phyloP scores from a whole-genome alignment of 1,140 invertebrate species.

The Drosophila nebulosa region DNA sequence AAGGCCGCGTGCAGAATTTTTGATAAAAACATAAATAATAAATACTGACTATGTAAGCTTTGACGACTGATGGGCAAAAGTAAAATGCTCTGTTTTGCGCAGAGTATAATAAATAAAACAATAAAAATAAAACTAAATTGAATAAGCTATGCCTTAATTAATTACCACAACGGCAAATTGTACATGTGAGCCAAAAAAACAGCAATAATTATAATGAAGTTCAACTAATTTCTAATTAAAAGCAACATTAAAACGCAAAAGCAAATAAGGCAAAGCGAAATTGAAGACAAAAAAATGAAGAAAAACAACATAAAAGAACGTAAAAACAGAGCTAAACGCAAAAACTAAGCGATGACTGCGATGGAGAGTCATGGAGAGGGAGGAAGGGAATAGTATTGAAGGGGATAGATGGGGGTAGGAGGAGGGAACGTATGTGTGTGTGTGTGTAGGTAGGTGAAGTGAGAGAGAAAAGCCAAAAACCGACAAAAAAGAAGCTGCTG shows the following conservation, averaged over 20 bases:
- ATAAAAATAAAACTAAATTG: conserved; percentile 18
- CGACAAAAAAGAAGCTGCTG: conserved; percentile 39
- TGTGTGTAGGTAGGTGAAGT: neutral
- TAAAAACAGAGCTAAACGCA: conserved; percentile 11
- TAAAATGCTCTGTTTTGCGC: neutral
- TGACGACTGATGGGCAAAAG: neutral
- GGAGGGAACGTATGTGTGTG: neutral
- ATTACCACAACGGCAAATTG: conserved; percentile 43
- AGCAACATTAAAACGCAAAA: conserved; percentile 48
- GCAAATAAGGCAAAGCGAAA: conserved; percentile 34
- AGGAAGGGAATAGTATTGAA: neutral
- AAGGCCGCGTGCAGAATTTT: neutral
- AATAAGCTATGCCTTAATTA: conserved; percentile 41
- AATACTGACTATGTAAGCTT: neutral
- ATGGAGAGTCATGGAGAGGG: conserved; percentile 5
- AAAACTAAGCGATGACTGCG: conserved; percentile 11
- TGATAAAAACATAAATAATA: neutral
- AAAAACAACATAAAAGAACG: conserved; percentile 1
- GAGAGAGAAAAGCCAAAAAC: neutral
- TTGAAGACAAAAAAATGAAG: conserved; percentile 19
- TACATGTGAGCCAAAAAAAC: conserved; percentile 7
- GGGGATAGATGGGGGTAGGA: neutral
- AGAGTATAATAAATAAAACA: conserved; percentile 11
- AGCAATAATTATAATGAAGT: conserved; percentile 51
- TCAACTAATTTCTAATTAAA: conserved; percentile 65